These are phyloP conservation scores for Chiloscyllium plagiosum DNA, from an alignment of 2,113 vertebrate genomes.

Conservation along the genomic window DNA sequence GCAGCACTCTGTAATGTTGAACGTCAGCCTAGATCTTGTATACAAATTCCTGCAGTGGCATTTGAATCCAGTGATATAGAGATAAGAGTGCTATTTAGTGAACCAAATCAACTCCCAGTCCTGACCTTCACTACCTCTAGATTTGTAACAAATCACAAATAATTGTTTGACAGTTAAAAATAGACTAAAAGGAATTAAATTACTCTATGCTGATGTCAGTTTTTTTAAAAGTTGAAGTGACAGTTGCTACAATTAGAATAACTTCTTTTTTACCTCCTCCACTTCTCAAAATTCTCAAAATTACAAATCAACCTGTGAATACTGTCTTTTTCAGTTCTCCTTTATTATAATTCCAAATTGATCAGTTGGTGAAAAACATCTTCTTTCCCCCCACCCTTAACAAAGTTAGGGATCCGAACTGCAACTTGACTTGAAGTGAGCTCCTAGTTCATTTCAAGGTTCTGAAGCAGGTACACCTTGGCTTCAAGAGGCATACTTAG, in stretches of 20 bases:
- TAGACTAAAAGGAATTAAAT: not conserved
- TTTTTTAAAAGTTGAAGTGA: too few relatives aligned
- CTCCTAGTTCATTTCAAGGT: not conserved
- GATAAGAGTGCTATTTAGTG: not conserved
- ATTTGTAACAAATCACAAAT: not conserved
- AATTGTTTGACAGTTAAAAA: not conserved
- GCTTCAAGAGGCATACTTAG: not conserved
- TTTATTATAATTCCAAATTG: not conserved
- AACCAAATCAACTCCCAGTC: not conserved
- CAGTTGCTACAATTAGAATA: not conserved
- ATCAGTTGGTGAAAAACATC: not conserved
- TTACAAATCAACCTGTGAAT: not conserved
- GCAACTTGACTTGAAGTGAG: not conserved
- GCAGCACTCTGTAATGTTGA: not conserved
- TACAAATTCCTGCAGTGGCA: not conserved
- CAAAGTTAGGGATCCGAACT: not conserved
- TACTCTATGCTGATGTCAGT: not conserved
- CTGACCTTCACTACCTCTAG: not conserved
- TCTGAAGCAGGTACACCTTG: not conserved
- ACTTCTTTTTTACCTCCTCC: not conserved
- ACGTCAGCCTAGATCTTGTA: not conserved
- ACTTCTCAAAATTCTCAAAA: not conserved
- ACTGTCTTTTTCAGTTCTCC: not conserved
- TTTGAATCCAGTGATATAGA: not conserved
- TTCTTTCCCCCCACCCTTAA: not conserved